Percentiles rank a stretch among this genome's conserved stretches.
phyloP scores from a whole-genome alignment of 2,888 invertebrate genomes.

The Drosophila atroscutellata region DNA sequence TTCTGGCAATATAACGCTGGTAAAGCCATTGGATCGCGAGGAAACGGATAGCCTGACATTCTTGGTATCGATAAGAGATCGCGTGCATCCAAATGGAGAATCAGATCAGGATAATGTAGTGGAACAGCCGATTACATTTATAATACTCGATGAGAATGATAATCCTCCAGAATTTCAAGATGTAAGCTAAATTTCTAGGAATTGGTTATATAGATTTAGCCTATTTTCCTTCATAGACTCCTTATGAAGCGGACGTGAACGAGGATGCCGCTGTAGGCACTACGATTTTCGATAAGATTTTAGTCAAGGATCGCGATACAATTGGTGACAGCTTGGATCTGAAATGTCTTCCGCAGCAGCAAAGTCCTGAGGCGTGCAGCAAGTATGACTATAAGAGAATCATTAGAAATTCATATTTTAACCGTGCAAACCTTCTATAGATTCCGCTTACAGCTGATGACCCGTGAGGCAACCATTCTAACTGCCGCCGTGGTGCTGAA shows the following conservation, averaged over 20 bases:
- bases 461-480: constrained; percentile 87
- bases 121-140: constrained; percentile 91
- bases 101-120: constrained; percentile 90
- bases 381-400: constrained; percentile 68
- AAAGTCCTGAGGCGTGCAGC: constrained; percentile 83
- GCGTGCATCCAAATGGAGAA: constrained; percentile 87
- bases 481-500: constrained; percentile 90
- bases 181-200: constrained; percentile 84
- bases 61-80: constrained; percentile 92
- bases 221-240: constrained; percentile 86
- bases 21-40: constrained; percentile 93
- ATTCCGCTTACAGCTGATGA: constrained; percentile 80
- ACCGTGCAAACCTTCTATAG: constrained; percentile 46
- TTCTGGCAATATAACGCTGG: constrained; percentile 92
- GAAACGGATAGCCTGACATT: constrained; percentile 92
- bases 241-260: constrained; percentile 91
- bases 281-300: constrained; percentile 90
- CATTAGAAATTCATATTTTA: background rate
- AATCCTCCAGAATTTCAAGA: constrained; percentile 92
- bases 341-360: constrained; percentile 86
- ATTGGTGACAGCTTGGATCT: constrained; percentile 93
- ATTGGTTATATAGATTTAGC: background rate
- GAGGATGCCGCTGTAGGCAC: constrained; percentile 91
- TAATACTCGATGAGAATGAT: constrained; percentile 95
- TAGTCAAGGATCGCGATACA: constrained; percentile 92